These are phyloP conservation scores for Pinna nobilis DNA, from an alignment of 1,140 invertebrate genomes.

Conservation along the genomic window DNA sequence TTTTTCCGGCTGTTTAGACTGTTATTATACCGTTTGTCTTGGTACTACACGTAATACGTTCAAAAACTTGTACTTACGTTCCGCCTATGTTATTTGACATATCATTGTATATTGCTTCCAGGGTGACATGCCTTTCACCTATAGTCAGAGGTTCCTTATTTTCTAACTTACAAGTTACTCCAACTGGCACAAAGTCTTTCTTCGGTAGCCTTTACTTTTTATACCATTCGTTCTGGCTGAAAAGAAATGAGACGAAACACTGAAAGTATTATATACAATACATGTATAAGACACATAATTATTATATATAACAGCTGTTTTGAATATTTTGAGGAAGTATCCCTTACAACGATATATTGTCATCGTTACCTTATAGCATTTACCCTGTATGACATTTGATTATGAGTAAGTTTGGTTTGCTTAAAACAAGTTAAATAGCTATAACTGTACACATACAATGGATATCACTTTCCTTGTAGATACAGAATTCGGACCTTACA, in stretches of 20 bases:
- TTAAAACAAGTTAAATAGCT: too few relatives aligned
- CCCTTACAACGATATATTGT: not conserved
- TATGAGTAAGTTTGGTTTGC: not conserved
- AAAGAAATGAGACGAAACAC: not conserved
- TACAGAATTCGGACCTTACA: too few relatives aligned
- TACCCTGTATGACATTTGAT: not conserved
- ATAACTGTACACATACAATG: too few relatives aligned
- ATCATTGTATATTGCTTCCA: slow-evolving; percentile 15
- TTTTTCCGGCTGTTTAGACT: too few relatives aligned
- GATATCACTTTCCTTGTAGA: too few relatives aligned
- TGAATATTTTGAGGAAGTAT: not conserved
- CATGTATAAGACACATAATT: too few relatives aligned
- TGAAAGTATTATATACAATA: not conserved
- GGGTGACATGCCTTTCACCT: not conserved
- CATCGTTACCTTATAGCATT: not conserved
- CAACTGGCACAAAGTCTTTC: not conserved
- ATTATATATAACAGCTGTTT: not conserved
- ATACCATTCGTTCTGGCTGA: slow-evolving; percentile 3
- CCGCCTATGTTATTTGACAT: slow-evolving; percentile 8
- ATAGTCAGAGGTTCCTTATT: not conserved
- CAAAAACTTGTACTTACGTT: slow-evolving; percentile 11
- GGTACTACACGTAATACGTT: too few relatives aligned
- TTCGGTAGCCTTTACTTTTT: slow-evolving; percentile 2
- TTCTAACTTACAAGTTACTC: not conserved
- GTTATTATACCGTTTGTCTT: too few relatives aligned